A percentile compares a stretch with the other conserved stretches of the same genome.
Evolutionary conservation across 1,140 invertebrate genomes (phyloP).

Genomic region (Camponotus vicinus): DNA sequence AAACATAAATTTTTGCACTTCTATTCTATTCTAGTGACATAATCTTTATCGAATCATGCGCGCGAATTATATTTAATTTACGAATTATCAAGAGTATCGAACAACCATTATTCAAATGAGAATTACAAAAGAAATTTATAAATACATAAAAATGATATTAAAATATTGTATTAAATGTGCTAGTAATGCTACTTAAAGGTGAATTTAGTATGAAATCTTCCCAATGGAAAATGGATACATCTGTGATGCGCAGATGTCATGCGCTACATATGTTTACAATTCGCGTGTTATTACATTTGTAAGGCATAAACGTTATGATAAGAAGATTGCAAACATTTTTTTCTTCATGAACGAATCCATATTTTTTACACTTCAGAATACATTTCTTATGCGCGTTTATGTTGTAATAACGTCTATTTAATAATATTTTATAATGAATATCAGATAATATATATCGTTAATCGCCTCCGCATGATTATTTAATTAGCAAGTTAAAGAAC

Average conservation of each 20-base stretch:
- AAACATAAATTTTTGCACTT: background rate
- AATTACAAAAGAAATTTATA: background rate
- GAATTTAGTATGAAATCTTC: background rate
- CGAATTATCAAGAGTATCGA: background rate
- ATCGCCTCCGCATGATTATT: background rate
- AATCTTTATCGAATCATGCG: background rate
- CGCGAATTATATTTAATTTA: background rate
- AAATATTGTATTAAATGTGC: background rate
- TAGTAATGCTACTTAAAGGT: background rate
- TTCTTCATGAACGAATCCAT: background rate
- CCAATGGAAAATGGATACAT: background rate
- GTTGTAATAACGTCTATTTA: background rate
- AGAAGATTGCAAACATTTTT: conserved; percentile 1
- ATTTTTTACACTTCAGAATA: background rate
- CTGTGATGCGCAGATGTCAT: background rate
- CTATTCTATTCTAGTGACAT: background rate
- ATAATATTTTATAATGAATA: conserved; percentile 7
- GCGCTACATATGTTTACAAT: background rate
- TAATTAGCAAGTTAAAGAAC: conserved; percentile 21
- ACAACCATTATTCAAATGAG: background rate
- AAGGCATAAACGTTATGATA: conserved; percentile 8
- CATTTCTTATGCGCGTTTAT: conserved; percentile 1
- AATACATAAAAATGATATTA: background rate
- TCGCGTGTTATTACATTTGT: conserved; percentile 21
- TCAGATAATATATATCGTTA: conserved; percentile 7